phyloP scores from a whole-genome alignment of 1,140 invertebrate genomes.

The Apis florea region DNA sequence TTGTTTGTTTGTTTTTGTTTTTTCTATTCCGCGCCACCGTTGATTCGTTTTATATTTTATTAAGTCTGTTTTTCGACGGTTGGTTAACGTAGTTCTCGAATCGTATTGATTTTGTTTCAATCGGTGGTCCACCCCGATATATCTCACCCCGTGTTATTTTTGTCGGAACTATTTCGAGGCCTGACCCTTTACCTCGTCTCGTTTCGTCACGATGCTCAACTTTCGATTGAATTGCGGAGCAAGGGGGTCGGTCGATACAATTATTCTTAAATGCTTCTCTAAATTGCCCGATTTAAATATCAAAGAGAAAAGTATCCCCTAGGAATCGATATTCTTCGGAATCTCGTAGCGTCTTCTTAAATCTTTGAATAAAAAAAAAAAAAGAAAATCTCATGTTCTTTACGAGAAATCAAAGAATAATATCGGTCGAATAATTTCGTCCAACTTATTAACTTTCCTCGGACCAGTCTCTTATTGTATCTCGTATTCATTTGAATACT shows the following conservation, averaged over 20 bases:
- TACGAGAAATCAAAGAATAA: too few species aligned
- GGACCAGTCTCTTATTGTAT: too few species aligned
- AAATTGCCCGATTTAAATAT: constrained; percentile 6
- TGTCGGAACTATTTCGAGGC: background rate
- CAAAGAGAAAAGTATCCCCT: background rate
- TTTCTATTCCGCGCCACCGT: background rate
- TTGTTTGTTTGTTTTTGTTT: too few species aligned
- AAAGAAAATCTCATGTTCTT: too few species aligned
- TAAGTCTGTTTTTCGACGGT: background rate
- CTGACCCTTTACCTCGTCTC: background rate
- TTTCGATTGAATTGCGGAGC: background rate
- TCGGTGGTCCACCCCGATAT: background rate
- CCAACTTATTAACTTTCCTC: too few species aligned
- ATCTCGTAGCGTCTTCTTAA: too few species aligned
- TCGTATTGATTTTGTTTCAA: background rate
- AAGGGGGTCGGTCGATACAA: background rate
- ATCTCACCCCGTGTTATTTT: background rate
- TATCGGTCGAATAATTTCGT: too few species aligned
- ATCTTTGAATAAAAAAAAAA: too few species aligned
- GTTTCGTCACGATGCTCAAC: background rate
- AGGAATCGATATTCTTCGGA: background rate
- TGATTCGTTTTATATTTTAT: background rate
- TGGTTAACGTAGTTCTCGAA: background rate
- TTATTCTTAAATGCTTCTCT: background rate
- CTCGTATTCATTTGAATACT: too few species aligned